Percentiles rank a stretch among this genome's conserved stretches.
phyloP scores from a whole-genome alignment of 2,888 invertebrate species.

The Mantis religiosa region DNA sequence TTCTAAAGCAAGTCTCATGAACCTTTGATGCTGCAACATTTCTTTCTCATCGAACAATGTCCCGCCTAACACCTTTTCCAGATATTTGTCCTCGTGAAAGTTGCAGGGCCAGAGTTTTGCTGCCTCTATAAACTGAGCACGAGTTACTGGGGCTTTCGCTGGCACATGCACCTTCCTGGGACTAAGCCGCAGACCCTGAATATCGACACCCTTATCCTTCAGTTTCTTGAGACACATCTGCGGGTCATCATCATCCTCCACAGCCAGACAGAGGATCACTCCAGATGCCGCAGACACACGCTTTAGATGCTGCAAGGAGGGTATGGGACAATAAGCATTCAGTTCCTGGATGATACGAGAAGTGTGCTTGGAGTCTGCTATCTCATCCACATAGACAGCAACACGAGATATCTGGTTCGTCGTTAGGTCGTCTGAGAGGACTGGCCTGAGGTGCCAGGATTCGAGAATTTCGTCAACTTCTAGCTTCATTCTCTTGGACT shows the following conservation, averaged over 20 bases:
- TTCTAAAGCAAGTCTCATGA: conserved; percentile 57
- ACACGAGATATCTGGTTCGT: conserved; percentile 41
- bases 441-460: conserved; percentile 21
- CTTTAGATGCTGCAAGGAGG: conserved; percentile 66
- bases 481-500: neutral
- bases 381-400: conserved; percentile 57
- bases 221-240: conserved; percentile 24
- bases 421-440: conserved; percentile 23
- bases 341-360: conserved; percentile 59
- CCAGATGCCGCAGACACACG: conserved; percentile 56
- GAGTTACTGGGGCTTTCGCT: conserved; percentile 56
- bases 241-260: conserved; percentile 34
- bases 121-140: conserved; percentile 60
- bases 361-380: conserved; percentile 57
- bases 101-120: conserved; percentile 73
- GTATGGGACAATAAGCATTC: conserved; percentile 56
- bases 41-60: conserved; percentile 56
- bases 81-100: conserved; percentile 72
- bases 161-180: conserved; percentile 63
- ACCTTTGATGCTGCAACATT: conserved; percentile 51
- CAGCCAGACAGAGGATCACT: conserved; percentile 52
- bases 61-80: conserved; percentile 64
- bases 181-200: conserved; percentile 17
- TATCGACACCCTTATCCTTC: conserved; percentile 19
- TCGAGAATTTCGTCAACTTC: neutral